Evolutionary conservation across 1,140 invertebrate species (phyloP).

Genomic region (Orius insidiosus): DNA sequence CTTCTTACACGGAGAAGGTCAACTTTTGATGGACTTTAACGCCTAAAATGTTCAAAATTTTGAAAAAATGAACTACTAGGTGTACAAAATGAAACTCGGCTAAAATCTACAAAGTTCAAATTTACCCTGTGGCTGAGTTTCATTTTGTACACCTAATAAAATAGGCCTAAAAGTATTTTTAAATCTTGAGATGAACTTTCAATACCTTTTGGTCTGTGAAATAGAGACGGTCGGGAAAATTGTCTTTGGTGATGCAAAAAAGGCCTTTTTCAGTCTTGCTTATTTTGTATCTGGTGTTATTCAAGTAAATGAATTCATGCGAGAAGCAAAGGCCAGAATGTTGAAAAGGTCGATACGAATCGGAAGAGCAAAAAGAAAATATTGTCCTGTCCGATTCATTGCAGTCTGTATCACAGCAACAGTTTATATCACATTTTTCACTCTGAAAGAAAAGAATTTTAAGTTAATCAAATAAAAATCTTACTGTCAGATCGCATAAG

Average conservation of each 20-base stretch:
- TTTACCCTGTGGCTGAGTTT: no score
- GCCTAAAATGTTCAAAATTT: no score
- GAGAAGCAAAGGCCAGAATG: constrained; percentile 13
- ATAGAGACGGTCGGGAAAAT: constrained; percentile 27
- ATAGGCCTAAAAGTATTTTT: no score
- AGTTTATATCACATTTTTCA: constrained; percentile 47
- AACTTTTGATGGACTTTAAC: no score
- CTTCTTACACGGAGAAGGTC: no score
- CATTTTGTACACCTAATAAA: no score
- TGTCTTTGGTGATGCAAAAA: constrained; percentile 39
- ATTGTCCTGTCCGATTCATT: constrained; percentile 30
- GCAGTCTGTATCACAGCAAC: constrained; percentile 58
- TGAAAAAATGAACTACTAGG: no score
- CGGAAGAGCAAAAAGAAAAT: constrained; percentile 33
- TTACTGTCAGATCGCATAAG: constrained; percentile 18
- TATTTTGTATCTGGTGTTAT: constrained; percentile 28
- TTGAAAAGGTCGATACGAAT: not conserved
- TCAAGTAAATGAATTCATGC: constrained; percentile 25
- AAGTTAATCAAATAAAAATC: not conserved
- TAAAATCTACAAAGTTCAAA: no score
- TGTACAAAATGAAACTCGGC: no score
- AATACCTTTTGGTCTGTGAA: constrained; percentile 6
- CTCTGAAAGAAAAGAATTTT: constrained; percentile 26
- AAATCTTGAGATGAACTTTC: no score
- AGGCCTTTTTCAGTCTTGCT: constrained; percentile 28